Evolutionary conservation across 2,888 invertebrate species (phyloP).

Genomic region (Pardosa pseudoannulata): DNA sequence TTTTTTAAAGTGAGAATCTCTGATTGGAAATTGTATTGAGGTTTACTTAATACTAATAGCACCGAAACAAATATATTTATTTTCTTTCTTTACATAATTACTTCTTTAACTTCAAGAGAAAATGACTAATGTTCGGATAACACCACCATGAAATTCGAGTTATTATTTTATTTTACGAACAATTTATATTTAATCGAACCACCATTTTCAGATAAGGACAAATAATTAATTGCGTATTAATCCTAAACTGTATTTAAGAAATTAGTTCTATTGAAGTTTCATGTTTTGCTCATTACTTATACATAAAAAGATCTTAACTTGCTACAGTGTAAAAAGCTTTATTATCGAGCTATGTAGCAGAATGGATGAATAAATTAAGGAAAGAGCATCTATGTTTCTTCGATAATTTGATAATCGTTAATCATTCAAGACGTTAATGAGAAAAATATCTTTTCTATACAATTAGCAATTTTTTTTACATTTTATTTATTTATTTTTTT

Average conservation of each 20-base stretch:
- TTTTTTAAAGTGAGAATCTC: no score
- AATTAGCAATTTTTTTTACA: neutral
- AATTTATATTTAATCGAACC: no score
- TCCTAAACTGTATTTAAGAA: neutral
- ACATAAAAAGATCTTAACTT: neutral
- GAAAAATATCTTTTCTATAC: neutral
- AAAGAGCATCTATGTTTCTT: neutral
- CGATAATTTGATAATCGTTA: conserved; percentile 9
- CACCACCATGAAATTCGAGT: no score
- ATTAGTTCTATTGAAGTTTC: neutral
- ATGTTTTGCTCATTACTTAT: neutral
- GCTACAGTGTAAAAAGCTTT: neutral
- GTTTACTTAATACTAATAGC: no score
- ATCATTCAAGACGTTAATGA: neutral
- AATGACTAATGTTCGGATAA: no score
- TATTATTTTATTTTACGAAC: no score
- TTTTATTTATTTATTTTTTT: no score
- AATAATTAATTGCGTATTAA: neutral
- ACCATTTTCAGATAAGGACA: no score
- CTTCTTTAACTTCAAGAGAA: no score
- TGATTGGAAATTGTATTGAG: no score
- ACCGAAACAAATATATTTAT: no score
- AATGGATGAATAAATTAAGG: neutral
- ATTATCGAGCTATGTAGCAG: neutral
- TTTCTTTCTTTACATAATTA: no score